Conservation (phyloP, 2,113 vertebrate species). For the Sturnus vulgaris region DNA sequence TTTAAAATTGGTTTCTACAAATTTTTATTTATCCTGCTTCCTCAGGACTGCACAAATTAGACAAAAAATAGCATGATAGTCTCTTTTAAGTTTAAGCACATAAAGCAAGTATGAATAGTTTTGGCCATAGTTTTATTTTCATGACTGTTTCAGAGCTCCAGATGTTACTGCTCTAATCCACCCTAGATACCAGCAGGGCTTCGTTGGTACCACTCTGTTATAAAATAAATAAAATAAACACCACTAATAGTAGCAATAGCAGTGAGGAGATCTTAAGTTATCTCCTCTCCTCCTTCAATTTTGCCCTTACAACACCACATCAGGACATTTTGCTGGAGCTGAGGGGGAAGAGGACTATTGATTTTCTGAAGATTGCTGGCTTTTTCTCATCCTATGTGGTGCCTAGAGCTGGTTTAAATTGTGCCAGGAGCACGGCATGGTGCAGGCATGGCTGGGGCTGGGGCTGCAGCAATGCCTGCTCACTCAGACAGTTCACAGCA, state of each 20-base stretch:
- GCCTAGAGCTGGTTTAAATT: not conserved
- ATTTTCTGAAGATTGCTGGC: not conserved
- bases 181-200: not conserved
- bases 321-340: not conserved
- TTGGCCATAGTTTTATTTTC: not conserved
- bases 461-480: not conserved
- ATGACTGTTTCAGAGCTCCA: not conserved
- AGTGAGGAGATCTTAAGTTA: not conserved
- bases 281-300: not conserved
- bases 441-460: not conserved
- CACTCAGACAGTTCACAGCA: constrained; percentile 4
- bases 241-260: not conserved
- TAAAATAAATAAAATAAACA: not conserved
- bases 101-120: not conserved
- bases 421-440: rapidly evolving
- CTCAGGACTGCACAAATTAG: not conserved
- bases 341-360: not conserved
- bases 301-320: not conserved
- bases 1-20: not conserved
- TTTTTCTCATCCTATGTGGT: not conserved
- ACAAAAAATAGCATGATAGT: not conserved
- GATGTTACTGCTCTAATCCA: not conserved
- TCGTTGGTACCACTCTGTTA: not conserved
- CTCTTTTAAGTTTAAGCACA: not conserved
- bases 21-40: not conserved